Conservation (phyloP, 1,140 invertebrate species). For the Rhynchophorus ferrugineus region DNA sequence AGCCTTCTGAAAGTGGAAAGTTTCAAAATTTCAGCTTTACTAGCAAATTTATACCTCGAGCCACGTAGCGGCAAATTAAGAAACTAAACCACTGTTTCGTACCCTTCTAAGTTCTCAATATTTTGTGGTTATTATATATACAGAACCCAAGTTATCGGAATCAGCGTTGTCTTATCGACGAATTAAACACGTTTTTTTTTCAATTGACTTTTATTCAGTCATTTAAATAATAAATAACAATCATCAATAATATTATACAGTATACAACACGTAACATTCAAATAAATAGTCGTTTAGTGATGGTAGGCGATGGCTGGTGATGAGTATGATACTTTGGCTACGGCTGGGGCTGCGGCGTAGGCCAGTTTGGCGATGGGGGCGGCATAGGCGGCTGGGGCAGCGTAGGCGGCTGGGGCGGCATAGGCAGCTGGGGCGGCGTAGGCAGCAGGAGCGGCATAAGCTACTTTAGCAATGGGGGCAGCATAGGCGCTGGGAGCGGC, state of each 20-base stretch:
- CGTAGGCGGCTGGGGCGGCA: constrained; percentile 12
- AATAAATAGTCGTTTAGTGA: background rate
- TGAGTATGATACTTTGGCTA: constrained; percentile 21
- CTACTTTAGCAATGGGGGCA: constrained; percentile 21
- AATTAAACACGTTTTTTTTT: background rate
- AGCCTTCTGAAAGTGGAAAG: too few species aligned
- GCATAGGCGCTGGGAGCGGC: constrained; percentile 33
- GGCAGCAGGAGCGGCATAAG: constrained; percentile 19
- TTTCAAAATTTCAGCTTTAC: too few species aligned
- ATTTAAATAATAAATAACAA: constrained; percentile 15
- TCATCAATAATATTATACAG: background rate
- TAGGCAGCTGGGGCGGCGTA: constrained; percentile 15
- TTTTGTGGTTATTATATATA: too few species aligned
- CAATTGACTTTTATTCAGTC: constrained; percentile 13
- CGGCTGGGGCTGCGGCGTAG: constrained; percentile 8
- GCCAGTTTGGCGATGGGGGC: constrained; percentile 11
- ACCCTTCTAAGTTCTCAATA: too few species aligned
- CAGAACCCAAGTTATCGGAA: too few species aligned
- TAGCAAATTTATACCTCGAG: too few species aligned
- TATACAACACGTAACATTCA: constrained; percentile 10
- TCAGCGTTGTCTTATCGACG: too few species aligned
- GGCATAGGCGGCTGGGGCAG: constrained; percentile 16
- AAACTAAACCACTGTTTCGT: too few species aligned
- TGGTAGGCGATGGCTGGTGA: constrained; percentile 7
- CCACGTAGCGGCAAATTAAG: too few species aligned